Evolutionary conservation across 2,797 vertebrate species (phyloP).

Genomic region (Mycteria americana): DNA sequence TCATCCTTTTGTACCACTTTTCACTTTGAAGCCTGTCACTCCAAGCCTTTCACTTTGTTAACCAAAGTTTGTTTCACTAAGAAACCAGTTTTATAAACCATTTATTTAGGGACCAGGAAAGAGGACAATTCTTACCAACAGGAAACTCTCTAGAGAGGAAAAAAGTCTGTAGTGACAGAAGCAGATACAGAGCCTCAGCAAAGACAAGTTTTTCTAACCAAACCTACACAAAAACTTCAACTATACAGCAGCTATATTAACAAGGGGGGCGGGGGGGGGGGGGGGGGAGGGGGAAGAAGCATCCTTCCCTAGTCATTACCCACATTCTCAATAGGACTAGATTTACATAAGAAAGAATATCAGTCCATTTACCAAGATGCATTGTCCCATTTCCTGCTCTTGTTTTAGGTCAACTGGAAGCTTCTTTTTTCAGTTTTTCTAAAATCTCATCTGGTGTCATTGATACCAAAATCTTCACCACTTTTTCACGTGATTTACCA

Average conservation of each 20-base stretch:
- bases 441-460: slow-evolving; percentile 84
- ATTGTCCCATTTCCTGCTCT: neutral
- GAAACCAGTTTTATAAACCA: neutral
- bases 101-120: neutral
- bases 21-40: neutral
- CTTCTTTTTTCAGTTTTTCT: slow-evolving; percentile 82
- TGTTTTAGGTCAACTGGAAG: slow-evolving; percentile 58
- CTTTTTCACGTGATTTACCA: slow-evolving; percentile 89
- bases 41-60: neutral
- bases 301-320: neutral
- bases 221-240: neutral
- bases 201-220: neutral
- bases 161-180: neutral
- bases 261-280: rapidly evolving
- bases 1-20: neutral
- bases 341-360: neutral
- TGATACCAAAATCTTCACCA: slow-evolving; percentile 82
- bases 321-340: neutral
- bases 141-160: neutral
- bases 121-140: neutral
- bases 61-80: neutral
- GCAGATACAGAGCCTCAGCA: neutral
- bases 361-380: neutral
- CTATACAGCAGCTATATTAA: neutral
- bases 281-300: rapidly evolving